Conservation (phyloP, 2,797 vertebrate genomes). For the Sebastes vulpes region DNA sequence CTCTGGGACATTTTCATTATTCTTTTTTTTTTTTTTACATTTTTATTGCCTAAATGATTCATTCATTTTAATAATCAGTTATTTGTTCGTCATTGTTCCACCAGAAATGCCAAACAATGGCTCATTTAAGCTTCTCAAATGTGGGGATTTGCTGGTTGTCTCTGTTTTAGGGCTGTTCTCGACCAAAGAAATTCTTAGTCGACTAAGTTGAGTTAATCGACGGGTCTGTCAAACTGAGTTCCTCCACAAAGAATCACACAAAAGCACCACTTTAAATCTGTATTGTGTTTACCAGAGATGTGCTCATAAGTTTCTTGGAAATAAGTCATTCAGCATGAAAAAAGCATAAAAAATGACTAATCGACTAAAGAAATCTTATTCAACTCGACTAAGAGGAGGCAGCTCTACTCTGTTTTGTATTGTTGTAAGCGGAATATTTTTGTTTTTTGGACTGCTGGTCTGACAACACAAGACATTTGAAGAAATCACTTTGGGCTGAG, state of each 20-base stretch:
- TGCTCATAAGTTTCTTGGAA: no score
- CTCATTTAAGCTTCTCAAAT: background rate
- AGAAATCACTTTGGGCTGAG: background rate
- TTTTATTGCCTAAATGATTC: background rate
- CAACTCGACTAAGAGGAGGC: fast-evolving
- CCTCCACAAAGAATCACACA: no score
- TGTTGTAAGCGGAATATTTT: background rate
- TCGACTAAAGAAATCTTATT: no score
- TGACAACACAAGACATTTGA: background rate
- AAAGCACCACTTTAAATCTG: no score
- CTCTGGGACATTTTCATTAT: background rate
- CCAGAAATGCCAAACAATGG: background rate
- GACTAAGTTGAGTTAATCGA: no score
- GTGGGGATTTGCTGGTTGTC: no score
- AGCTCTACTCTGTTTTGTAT: no score
- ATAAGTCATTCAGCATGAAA: no score
- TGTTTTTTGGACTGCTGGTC: background rate
- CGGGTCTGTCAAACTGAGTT: no score
- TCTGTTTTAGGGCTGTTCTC: no score
- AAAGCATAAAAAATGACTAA: no score
- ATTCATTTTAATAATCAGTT: background rate
- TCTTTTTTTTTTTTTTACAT: background rate
- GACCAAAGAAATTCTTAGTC: no score
- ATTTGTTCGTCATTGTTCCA: background rate
- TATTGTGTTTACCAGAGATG: fast-evolving